phyloP scores from a whole-genome alignment of 2,888 invertebrate species.

The Mythimna vitellina region DNA sequence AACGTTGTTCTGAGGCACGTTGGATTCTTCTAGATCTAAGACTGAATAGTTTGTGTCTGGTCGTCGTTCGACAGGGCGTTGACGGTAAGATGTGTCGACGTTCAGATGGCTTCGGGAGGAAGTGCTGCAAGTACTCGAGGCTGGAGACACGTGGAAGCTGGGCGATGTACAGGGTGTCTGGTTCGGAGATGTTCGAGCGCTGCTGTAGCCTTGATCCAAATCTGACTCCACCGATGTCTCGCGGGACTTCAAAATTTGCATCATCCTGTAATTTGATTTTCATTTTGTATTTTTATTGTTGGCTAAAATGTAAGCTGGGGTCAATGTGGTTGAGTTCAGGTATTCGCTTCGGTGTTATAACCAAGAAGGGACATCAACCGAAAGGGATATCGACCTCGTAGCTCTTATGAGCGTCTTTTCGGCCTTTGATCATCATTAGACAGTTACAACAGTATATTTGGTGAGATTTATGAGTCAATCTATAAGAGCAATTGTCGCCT shows the following conservation, averaged over 20 bases:
- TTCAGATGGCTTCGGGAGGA: slow-evolving; percentile 71
- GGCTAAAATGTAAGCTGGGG: neutral
- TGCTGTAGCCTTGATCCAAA: slow-evolving; percentile 84
- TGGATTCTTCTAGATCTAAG: slow-evolving; percentile 74
- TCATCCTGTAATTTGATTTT: slow-evolving; percentile 79
- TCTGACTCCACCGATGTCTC: slow-evolving; percentile 77
- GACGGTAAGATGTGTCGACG: slow-evolving; percentile 72
- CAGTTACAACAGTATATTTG: neutral
- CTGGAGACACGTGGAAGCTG: slow-evolving; percentile 75
- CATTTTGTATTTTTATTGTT: neutral
- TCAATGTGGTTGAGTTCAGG: slow-evolving; percentile 62
- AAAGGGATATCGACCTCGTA: slow-evolving; percentile 80
- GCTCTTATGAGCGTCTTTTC: slow-evolving; percentile 73
- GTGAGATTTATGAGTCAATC: no score
- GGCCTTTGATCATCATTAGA: slow-evolving; percentile 79
- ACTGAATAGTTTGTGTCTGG: slow-evolving; percentile 71
- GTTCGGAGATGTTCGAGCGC: slow-evolving; percentile 82
- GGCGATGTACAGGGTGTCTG: slow-evolving; percentile 82
- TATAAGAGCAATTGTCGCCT: no score
- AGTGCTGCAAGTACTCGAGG: slow-evolving; percentile 77
- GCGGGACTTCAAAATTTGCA: slow-evolving; percentile 84
- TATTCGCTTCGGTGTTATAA: slow-evolving; percentile 85
- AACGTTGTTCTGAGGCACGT: slow-evolving; percentile 63
- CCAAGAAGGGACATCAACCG: slow-evolving; percentile 85
- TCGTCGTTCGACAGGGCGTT: slow-evolving; percentile 67